Conservation (phyloP, 1,140 invertebrate genomes). For the Penaeus japonicus region DNA sequence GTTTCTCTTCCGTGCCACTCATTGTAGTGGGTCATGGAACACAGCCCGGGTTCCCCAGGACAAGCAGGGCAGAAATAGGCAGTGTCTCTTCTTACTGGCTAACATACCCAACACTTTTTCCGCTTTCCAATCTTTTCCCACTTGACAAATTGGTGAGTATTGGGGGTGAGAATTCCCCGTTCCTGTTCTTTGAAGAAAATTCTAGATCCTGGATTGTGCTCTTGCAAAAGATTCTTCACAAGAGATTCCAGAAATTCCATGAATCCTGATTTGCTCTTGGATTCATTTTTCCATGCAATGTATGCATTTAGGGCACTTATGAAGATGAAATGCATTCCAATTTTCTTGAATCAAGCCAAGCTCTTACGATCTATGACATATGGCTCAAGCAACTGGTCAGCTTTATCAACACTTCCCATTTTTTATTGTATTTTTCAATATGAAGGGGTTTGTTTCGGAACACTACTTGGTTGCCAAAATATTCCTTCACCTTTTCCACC, state of each 20-base stretch:
- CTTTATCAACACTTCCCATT: slow-evolving; percentile 19
- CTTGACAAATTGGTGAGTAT: not conserved
- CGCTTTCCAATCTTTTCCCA: not conserved
- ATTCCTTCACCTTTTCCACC: not conserved
- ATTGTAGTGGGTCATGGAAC: not conserved
- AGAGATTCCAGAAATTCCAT: not conserved
- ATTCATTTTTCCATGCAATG: not conserved
- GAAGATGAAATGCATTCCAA: slow-evolving; percentile 31
- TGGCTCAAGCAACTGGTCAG: slow-evolving; percentile 30
- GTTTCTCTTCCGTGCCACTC: not conserved
- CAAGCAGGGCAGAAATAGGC: slow-evolving; percentile 25
- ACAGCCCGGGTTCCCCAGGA: slow-evolving; percentile 15
- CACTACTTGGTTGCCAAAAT: slow-evolving; percentile 12
- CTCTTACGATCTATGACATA: slow-evolving; percentile 7
- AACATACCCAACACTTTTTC: slow-evolving; percentile 6
- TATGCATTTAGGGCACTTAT: not conserved
- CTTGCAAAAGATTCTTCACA: not conserved
- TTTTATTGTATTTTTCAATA: not conserved
- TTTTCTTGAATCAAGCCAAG: slow-evolving; percentile 36
- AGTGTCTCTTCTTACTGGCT: not conserved
- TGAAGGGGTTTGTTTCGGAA: slow-evolving; percentile 24
- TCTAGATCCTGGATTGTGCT: not conserved
- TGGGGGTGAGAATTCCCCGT: not conserved
- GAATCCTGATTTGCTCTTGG: not conserved
- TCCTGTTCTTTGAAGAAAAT: not conserved